A percentile compares a stretch with the other conserved stretches of the same genome.
phyloP scores from a whole-genome alignment of 1,140 invertebrate genomes.

The Drosophila micromelanica region DNA sequence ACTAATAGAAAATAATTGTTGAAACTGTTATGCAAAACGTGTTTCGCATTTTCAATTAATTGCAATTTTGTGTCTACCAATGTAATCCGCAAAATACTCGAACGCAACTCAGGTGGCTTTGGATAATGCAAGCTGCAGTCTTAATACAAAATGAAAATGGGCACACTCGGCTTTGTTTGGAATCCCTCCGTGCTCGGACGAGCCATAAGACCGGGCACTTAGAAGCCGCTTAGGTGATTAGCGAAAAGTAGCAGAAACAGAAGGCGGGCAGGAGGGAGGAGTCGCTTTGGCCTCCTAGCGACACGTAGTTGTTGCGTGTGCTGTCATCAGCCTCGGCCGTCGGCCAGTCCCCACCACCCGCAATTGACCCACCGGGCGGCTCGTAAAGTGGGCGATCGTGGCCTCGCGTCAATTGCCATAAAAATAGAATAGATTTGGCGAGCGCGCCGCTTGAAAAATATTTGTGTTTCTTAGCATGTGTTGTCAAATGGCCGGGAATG shows the following conservation, averaged over 20 bases:
- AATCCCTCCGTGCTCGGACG: neutral
- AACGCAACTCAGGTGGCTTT: neutral
- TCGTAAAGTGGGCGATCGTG: conserved; percentile 61
- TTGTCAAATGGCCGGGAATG: neutral
- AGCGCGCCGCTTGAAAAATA: conserved; percentile 31
- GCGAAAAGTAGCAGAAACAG: neutral
- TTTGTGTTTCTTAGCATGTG: conserved; percentile 14
- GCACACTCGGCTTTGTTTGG: neutral
- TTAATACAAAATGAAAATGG: neutral
- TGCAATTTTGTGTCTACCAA: neutral
- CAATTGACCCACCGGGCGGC: neutral
- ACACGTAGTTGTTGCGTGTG: conserved; percentile 36
- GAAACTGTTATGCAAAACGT: neutral
- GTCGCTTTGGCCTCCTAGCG: conserved; percentile 22
- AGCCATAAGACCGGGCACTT: neutral
- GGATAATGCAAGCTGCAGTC: neutral
- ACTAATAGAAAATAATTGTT: neutral
- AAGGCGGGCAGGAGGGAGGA: neutral
- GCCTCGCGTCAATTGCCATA: conserved; percentile 69
- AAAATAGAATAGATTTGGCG: conserved; percentile 72
- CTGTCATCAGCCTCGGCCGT: conserved; percentile 22
- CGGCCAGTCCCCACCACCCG: neutral
- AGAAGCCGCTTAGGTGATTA: neutral
- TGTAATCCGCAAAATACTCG: neutral
- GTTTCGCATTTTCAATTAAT: neutral